Evolutionary conservation across 2,797 vertebrate species (phyloP), one percentile per base, ranked within the genome.

Genomic region (Tangara arthus): DNA sequence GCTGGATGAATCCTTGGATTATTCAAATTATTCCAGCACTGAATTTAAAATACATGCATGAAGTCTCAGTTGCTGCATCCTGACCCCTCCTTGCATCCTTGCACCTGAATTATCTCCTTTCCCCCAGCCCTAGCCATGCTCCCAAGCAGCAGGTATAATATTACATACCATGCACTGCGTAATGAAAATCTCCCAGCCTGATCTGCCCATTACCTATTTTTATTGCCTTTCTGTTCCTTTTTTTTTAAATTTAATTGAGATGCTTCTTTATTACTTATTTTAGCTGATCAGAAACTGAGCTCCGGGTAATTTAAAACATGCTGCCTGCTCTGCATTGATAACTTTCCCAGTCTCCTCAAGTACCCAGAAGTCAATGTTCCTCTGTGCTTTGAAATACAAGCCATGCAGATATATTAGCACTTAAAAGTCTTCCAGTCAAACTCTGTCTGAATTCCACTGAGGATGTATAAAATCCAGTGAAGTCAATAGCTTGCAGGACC

Each of bases 291-390:
- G 89, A 95, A 96, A 83, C 41, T 42, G 53, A 94, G 86, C 86
- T 79, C 41, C 0, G 24, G 66, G 77, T 91, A 88, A 91, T 94
- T 94, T 96, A 88, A 94, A 92, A 79, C 70, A 73, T 15, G 64
- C 79, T 82, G 93, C 32, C 95, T 94, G 94, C 60, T 91, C 87
- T 88, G 91, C 93, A 95, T 84, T 95, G 95, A 95, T 96, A 96
- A 92, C 80, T 97, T 94, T 34, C 3, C 7, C 26, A 69, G 81
- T 72, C 60, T 82, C 80, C 75, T 80, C 22, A 94, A 94, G 73
- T 47, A 83, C 87, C 64, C 82, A 90, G 70, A 87, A 96, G 85
- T 91, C 94, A 87, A 20, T 66, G 85, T 56, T 78, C 28, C 89
- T 87, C 56, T 64, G 47, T 82, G 89, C 89, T 96, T 93, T 93